phyloP scores from a whole-genome alignment of 2,888 invertebrate species.

The Tenthredo mesomela region DNA sequence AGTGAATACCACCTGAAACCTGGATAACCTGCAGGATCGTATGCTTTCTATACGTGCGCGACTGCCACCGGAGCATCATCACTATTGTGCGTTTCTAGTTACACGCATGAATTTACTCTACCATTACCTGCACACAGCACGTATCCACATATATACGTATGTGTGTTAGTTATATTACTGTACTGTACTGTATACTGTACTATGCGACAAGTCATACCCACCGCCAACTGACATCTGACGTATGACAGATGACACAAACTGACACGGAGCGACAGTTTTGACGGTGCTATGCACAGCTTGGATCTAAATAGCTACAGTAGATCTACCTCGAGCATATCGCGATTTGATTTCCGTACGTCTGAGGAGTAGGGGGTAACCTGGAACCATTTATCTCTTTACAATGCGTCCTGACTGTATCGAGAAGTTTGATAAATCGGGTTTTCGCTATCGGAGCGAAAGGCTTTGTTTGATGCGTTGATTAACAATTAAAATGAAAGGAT shows the following conservation, averaged over 20 bases:
- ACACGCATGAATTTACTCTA: slow-evolving; percentile 30
- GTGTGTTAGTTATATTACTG: not conserved
- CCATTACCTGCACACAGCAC: not conserved
- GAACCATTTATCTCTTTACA: not conserved
- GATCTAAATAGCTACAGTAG: not conserved
- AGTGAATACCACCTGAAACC: slow-evolving; percentile 13
- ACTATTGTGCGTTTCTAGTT: slow-evolving; percentile 14
- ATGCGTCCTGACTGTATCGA: not conserved
- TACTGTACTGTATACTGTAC: not conserved
- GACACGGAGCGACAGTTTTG: slow-evolving; percentile 70
- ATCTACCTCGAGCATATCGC: not conserved
- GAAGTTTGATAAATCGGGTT: not conserved
- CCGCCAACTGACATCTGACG: not conserved
- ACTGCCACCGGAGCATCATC: not conserved
- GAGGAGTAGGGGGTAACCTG: not conserved
- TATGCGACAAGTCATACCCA: not conserved
- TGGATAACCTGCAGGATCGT: slow-evolving; percentile 28
- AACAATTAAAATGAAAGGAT: not conserved
- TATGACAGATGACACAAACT: slow-evolving; percentile 71
- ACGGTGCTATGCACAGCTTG: slow-evolving; percentile 58
- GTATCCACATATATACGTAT: not conserved
- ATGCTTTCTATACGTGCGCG: not conserved
- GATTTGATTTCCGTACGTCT: not conserved
- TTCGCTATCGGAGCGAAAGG: not conserved
- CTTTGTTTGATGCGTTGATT: not conserved